These are phyloP conservation scores for Streptopelia turtur DNA, from an alignment of 2,797 vertebrate species.

Conservation along the genomic window DNA sequence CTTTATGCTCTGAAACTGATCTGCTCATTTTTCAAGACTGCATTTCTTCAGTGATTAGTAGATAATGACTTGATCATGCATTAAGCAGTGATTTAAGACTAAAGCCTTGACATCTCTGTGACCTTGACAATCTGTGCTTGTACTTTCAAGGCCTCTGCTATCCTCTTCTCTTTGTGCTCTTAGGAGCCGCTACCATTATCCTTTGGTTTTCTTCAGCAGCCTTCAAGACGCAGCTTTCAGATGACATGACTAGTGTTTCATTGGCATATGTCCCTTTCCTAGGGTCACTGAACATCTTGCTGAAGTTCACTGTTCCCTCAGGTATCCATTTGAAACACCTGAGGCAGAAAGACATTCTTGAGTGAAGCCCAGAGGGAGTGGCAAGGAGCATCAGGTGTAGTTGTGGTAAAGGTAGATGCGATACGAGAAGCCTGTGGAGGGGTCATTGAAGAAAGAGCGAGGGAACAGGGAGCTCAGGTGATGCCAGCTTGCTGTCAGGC, in stretches of 20 bases:
- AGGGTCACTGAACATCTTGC: background rate
- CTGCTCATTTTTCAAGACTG: background rate
- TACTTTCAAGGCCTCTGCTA: background rate
- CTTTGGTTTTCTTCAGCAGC: background rate
- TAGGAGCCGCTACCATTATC: background rate
- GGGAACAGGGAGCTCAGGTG: background rate
- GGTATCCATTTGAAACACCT: background rate
- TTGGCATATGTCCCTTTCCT: background rate
- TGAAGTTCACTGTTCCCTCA: background rate
- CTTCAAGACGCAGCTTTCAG: background rate
- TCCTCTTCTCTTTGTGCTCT: background rate
- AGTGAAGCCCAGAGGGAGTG: background rate
- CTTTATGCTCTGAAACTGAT: background rate
- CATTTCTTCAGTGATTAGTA: background rate
- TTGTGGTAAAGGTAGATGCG: background rate
- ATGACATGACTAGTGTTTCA: background rate
- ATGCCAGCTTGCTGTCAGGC: background rate
- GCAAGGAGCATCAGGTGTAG: background rate
- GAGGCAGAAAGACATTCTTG: background rate
- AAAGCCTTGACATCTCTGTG: background rate
- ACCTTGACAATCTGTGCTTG: background rate
- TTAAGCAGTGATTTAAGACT: background rate
- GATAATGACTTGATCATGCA: background rate
- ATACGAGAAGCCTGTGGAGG: background rate
- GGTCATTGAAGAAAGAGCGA: rapidly evolving